phyloP scores from a whole-genome alignment of 1,140 invertebrate genomes.

The Caenorhabditis latens region DNA sequence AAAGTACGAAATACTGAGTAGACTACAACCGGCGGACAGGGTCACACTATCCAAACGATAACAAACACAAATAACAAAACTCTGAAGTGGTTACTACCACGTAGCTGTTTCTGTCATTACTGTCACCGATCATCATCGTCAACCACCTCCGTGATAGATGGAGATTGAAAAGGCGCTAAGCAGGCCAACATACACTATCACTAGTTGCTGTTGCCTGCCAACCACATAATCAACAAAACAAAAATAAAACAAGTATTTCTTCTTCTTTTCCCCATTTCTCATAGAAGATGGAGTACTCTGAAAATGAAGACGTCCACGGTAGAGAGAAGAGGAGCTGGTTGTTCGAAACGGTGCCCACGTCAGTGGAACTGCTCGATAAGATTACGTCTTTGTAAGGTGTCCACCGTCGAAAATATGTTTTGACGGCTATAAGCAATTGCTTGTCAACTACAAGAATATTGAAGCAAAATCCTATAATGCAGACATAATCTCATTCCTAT shows the following conservation, averaged over 20 bases:
- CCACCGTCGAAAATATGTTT: no score
- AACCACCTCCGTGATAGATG: constrained; percentile 36
- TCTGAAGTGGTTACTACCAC: constrained; percentile 18
- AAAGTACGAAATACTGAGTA: constrained; percentile 1
- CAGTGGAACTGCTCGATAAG: constrained; percentile 7
- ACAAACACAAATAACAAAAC: constrained; percentile 1
- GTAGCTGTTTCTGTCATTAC: background rate
- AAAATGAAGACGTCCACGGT: no score
- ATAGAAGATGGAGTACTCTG: constrained; percentile 9
- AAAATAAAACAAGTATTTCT: constrained; percentile 26
- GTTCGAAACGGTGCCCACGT: background rate
- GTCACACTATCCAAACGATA: constrained; percentile 29
- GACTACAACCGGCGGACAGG: background rate
- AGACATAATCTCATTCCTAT: no score
- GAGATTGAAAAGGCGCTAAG: constrained; percentile 29
- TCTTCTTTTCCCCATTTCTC: background rate
- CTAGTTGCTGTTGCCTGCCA: background rate
- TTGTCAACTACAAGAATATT: no score
- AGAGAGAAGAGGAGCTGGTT: no score
- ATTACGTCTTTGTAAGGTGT: background rate
- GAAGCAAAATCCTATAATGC: no score
- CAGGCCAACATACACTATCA: background rate
- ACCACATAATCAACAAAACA: constrained; percentile 16
- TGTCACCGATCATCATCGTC: constrained; percentile 49
- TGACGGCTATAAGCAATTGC: no score